A percentile compares a stretch with the other conserved stretches of the same genome.
phyloP scores from a whole-genome alignment of 1,140 invertebrate species.

The Papilio machaon region DNA sequence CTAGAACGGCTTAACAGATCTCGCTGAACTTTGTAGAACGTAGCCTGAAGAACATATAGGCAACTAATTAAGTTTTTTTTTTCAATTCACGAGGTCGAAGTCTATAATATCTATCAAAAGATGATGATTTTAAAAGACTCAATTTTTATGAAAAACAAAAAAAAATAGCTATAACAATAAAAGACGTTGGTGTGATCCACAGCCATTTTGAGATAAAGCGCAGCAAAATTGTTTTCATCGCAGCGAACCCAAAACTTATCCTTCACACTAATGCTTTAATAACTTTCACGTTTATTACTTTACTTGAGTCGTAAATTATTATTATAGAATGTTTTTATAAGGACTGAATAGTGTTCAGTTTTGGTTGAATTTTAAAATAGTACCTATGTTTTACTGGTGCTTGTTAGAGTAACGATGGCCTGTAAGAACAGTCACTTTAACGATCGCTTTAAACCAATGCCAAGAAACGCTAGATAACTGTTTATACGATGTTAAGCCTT shows the following conservation, averaged over 20 bases:
- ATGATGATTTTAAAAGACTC: too few relatives aligned
- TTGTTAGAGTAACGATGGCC: background rate
- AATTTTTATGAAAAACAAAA: too few relatives aligned
- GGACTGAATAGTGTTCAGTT: background rate
- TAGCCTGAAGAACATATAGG: too few relatives aligned
- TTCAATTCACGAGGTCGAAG: too few relatives aligned
- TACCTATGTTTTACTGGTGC: too few relatives aligned
- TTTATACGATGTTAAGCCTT: too few relatives aligned
- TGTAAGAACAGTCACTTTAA: background rate
- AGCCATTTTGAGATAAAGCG: conserved; percentile 16
- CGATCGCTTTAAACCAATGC: too few relatives aligned
- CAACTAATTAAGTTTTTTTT: too few relatives aligned
- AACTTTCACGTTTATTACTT: conserved; percentile 14
- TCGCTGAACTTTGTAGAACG: too few relatives aligned
- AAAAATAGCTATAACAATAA: background rate
- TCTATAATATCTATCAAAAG: too few relatives aligned
- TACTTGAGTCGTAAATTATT: background rate
- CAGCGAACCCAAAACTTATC: conserved; percentile 8
- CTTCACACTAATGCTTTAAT: conserved; percentile 24
- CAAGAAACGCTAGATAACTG: too few relatives aligned
- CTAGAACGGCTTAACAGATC: too few relatives aligned
- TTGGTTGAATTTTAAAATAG: background rate
- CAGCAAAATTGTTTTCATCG: conserved; percentile 33
- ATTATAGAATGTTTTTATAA: background rate
- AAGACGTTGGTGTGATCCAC: background rate